Evolutionary conservation across 2,888 invertebrate genomes (phyloP).

Genomic region (Aspidiotus destructor): DNA sequence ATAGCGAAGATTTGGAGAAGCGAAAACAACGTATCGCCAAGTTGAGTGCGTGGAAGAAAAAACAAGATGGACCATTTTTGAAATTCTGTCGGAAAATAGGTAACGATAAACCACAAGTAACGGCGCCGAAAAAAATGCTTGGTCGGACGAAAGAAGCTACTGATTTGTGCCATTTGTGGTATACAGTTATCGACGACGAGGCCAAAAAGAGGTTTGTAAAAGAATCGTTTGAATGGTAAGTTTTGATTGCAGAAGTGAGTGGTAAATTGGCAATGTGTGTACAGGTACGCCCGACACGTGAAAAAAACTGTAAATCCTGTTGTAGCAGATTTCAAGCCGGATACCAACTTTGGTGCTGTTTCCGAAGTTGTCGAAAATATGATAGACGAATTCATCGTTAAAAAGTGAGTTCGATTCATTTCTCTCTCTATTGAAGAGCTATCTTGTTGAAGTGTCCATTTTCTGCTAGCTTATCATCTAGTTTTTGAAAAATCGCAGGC

Average conservation of each 20-base stretch:
- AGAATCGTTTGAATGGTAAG: neutral
- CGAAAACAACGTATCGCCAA: constrained; percentile 48
- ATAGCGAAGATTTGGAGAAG: constrained; percentile 48
- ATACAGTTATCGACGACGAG: constrained; percentile 6
- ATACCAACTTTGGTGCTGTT: constrained; percentile 68
- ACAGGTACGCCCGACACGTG: too few species aligned
- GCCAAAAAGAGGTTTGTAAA: constrained; percentile 2
- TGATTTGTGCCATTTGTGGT: constrained; percentile 58
- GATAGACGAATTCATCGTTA: constrained; percentile 52
- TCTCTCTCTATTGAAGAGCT: neutral
- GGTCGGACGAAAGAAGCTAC: constrained; percentile 53
- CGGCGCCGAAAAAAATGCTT: constrained; percentile 42
- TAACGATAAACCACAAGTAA: neutral
- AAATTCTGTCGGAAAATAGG: constrained; percentile 39
- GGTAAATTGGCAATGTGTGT: neutral
- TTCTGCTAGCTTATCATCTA: too few species aligned
- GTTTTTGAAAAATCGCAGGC: too few species aligned
- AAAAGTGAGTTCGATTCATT: constrained; percentile 40
- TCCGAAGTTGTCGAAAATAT: constrained; percentile 68
- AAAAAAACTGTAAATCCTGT: constrained; percentile 55
- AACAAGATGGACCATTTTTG: constrained; percentile 23
- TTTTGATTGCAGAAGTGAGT: too few species aligned
- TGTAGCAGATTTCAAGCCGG: constrained; percentile 58
- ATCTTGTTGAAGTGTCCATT: too few species aligned
- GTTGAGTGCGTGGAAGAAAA: neutral